Evolutionary conservation across 1,140 invertebrate genomes (phyloP).

Genomic region (Macrotrachela quadricornifera): DNA sequence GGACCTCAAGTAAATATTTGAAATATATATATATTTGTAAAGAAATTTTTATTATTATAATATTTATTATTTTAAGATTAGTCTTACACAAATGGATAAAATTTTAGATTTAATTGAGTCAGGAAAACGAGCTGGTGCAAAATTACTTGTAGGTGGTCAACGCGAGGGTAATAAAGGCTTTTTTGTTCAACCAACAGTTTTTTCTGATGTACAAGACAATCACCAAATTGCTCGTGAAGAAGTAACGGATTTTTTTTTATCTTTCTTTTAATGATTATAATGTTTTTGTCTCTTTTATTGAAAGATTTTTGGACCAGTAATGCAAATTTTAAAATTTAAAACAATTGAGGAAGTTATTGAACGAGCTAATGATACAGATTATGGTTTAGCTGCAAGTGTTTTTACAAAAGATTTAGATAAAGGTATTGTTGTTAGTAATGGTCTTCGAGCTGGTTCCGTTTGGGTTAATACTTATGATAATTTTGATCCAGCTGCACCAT

Average conservation of each 20-base stretch:
- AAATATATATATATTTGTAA: too few relatives aligned
- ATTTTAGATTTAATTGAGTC: conserved; percentile 32
- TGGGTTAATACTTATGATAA: conserved; percentile 62
- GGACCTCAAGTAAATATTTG: conserved; percentile 56
- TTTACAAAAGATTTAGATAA: conserved; percentile 72
- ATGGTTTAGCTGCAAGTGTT: conserved; percentile 71
- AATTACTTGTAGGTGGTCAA: conserved; percentile 34
- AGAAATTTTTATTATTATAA: not conserved
- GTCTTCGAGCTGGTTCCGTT: conserved; percentile 16
- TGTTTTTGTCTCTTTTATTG: conserved; percentile 4
- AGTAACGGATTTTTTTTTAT: conserved; percentile 80
- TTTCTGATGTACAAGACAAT: conserved; percentile 65
- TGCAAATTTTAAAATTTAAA: conserved; percentile 73
- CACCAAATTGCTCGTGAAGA: conserved; percentile 80
- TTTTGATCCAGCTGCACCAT: conserved; percentile 49
- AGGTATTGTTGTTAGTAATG: conserved; percentile 16
- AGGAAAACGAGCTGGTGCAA: conserved; percentile 36
- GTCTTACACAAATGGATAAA: conserved; percentile 29
- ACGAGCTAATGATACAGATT: conserved; percentile 52
- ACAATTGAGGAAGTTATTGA: conserved; percentile 56
- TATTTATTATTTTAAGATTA: not conserved
- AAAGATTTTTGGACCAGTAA: conserved; percentile 71
- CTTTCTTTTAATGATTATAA: conserved; percentile 45
- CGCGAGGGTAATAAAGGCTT: conserved; percentile 35
- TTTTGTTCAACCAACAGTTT: conserved; percentile 73